Percentiles rank a stretch among this genome's conserved stretches.
These are phyloP conservation scores for Vespertilio murinus DNA, from an alignment of 2,797 vertebrate species.

Conservation along the genomic window DNA sequence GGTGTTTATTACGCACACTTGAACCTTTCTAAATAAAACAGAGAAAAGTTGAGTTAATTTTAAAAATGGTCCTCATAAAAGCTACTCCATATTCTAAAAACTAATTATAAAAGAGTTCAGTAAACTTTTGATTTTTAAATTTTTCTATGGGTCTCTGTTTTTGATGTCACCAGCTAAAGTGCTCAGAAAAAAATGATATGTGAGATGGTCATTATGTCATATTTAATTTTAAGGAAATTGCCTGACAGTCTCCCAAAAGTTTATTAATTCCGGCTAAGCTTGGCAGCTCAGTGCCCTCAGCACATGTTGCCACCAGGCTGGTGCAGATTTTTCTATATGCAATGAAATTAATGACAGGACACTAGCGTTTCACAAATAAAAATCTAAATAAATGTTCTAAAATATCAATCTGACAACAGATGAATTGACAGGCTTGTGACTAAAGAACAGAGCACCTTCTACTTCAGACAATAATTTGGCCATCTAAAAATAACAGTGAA, in stretches of 20 bases:
- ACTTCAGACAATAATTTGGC: not conserved
- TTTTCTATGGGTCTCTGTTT: not conserved
- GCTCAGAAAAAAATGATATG: not conserved
- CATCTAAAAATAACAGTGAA: constrained; percentile 10
- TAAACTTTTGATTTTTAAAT: not conserved
- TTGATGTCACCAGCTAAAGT: not conserved
- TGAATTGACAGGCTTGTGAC: not conserved
- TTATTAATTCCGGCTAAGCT: not conserved
- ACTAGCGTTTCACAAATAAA: not conserved
- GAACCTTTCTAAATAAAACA: not conserved
- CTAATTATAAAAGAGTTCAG: not conserved
- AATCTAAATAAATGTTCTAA: not conserved
- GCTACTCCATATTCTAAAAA: not conserved
- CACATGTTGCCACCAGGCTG: not conserved
- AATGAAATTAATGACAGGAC: not conserved
- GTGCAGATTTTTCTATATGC: not conserved
- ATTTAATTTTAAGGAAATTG: constrained; percentile 41
- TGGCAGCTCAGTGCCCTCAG: not conserved
- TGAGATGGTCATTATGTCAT: not conserved
- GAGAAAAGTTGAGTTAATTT: not conserved
- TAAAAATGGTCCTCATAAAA: not conserved
- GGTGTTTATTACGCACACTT: not conserved
- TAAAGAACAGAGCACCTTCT: not conserved
- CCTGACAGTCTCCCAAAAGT: not conserved
- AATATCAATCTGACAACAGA: not conserved